These are phyloP conservation scores for Helicoverpa zea DNA, from an alignment of 1,140 invertebrate species.

Conservation along the genomic window DNA sequence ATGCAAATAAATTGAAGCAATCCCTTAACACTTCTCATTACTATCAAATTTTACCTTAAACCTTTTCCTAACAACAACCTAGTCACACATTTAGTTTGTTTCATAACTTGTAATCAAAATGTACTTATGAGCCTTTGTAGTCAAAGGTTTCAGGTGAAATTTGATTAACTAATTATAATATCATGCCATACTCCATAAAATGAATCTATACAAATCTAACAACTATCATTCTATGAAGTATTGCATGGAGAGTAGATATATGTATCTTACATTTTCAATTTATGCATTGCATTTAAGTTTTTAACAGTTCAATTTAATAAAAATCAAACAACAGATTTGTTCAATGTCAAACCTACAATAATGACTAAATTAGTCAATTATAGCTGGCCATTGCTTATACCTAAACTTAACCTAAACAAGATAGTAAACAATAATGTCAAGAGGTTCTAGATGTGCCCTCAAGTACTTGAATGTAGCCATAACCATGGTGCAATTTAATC, in stretches of 20 bases:
- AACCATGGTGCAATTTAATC: constrained; percentile 47
- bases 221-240: constrained; percentile 69
- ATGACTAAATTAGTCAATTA: constrained; percentile 68
- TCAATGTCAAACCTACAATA: constrained; percentile 71
- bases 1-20: constrained; percentile 56
- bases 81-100: background rate
- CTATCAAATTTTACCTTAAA: constrained; percentile 62
- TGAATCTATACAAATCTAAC: constrained; percentile 56
- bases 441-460: constrained; percentile 2
- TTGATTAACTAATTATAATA: constrained; percentile 64
- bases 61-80: background rate
- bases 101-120: too few species aligned
- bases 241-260: constrained; percentile 76
- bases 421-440: constrained; percentile 24
- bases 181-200: constrained; percentile 70
- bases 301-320: constrained; percentile 84
- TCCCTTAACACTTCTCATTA: constrained; percentile 60
- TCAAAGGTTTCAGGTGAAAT: constrained; percentile 60
- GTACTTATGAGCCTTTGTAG: too few species aligned
- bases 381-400: constrained; percentile 69
- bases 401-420: constrained; percentile 51
- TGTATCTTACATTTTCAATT: constrained; percentile 83
- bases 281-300: constrained; percentile 85
- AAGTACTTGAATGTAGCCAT: constrained; percentile 24
- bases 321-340: constrained; percentile 83